Conservation (phyloP, 1,140 invertebrate genomes). For the Harlomillsia oculata region DNA sequence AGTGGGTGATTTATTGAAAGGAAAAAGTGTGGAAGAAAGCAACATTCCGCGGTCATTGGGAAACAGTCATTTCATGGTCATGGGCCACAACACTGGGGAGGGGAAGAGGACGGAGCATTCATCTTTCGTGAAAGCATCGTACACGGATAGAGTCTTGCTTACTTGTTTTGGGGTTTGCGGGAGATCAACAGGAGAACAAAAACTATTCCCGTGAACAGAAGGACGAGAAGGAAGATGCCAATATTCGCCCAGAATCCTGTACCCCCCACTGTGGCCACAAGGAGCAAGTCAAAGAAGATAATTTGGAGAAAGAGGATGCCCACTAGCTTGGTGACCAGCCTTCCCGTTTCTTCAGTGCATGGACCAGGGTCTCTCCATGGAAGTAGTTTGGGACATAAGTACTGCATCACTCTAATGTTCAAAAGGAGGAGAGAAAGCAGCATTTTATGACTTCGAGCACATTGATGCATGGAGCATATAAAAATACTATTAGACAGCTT, state of each 20-base stretch:
- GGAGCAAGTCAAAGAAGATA: conserved; percentile 69
- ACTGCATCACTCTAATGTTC: conserved; percentile 39
- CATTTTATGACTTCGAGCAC: background rate
- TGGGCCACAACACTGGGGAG: too few species aligned
- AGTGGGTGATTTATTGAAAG: background rate
- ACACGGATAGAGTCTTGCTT: conserved; percentile 37
- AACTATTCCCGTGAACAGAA: conserved; percentile 65
- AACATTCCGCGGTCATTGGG: background rate
- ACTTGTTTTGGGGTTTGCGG: conserved; percentile 85
- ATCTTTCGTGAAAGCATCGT: background rate
- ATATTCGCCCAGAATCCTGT: conserved; percentile 43
- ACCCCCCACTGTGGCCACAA: conserved; percentile 60
- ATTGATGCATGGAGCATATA: background rate
- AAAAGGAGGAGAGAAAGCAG: background rate
- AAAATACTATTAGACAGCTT: background rate
- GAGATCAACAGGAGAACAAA: conserved; percentile 70
- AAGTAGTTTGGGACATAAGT: conserved; percentile 72
- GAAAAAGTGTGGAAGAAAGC: background rate
- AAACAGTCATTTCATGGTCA: background rate
- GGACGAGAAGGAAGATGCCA: conserved; percentile 56
- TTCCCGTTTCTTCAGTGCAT: conserved; percentile 66
- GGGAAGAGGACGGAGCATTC: too few species aligned
- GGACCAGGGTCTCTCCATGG: conserved; percentile 79
- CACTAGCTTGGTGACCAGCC: conserved; percentile 77
- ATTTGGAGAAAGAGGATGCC: conserved; percentile 71